These are phyloP conservation scores for Solenopsis invicta DNA, from an alignment of 1,140 invertebrate species.

Conservation along the genomic window DNA sequence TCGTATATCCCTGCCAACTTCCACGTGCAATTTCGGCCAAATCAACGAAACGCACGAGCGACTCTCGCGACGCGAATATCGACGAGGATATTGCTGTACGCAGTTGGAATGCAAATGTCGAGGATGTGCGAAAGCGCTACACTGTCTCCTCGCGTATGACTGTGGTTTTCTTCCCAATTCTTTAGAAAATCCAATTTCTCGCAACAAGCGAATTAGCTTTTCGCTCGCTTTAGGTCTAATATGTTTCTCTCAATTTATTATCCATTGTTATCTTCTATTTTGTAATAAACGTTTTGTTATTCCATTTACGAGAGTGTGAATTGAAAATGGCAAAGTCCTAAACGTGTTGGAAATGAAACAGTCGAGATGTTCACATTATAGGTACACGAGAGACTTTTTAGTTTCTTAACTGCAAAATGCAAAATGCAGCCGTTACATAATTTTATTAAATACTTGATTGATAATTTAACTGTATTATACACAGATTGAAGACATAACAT, in stretches of 20 bases:
- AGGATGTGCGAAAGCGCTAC: not conserved
- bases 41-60: slow-evolving; percentile 50
- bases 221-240: not conserved
- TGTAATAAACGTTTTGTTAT: not conserved
- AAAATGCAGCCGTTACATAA: not conserved
- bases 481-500: not conserved
- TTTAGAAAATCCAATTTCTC: not conserved
- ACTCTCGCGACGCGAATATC: slow-evolving; percentile 48
- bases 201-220: not conserved
- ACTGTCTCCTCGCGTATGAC: not conserved
- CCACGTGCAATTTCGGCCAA: slow-evolving; percentile 30
- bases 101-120: slow-evolving; percentile 49
- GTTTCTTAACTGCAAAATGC: too few species aligned
- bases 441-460: slow-evolving; percentile 12
- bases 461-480: not conserved
- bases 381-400: too few species aligned
- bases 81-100: slow-evolving; percentile 45
- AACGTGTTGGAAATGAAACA: not conserved
- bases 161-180: slow-evolving; percentile 5
- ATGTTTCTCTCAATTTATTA: not conserved
- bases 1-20: slow-evolving; percentile 40
- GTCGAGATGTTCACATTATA: not conserved
- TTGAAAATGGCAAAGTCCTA: not conserved
- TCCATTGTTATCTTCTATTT: not conserved
- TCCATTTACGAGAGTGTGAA: not conserved